A percentile compares a stretch with the other conserved stretches of the same genome.
Conservation (phyloP, 2,888 invertebrate genomes). For the Cantharis rufa region DNA sequence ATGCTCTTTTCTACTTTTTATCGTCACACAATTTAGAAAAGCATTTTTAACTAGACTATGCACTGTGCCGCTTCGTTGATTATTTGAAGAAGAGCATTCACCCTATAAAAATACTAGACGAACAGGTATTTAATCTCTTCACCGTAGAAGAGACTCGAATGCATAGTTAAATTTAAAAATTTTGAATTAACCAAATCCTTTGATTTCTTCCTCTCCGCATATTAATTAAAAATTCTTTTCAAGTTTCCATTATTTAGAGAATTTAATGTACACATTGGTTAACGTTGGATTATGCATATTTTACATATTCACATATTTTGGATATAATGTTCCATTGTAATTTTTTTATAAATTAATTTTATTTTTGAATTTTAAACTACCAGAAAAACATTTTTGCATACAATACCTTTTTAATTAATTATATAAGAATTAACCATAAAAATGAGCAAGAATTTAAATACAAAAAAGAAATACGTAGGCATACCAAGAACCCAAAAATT, state of each 20-base stretch:
- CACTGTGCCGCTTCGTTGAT: background rate
- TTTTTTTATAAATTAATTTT: background rate
- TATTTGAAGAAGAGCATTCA: constrained; percentile 3
- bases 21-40: background rate
- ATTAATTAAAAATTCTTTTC: background rate
- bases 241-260: background rate
- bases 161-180: background rate
- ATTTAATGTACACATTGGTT: background rate
- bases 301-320: background rate
- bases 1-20: background rate
- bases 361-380: background rate
- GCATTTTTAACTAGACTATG: background rate
- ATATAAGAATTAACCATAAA: background rate
- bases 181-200: background rate
- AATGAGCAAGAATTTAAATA: background rate
- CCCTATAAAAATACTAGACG: constrained; percentile 4
- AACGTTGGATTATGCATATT: background rate
- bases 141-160: background rate
- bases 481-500: background rate
- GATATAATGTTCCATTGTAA: background rate
- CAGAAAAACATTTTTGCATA: background rate
- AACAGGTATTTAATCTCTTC: constrained; percentile 4
- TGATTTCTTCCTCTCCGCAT: background rate
- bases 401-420: background rate
- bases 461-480: background rate